Conservation (phyloP, 2,888 invertebrate genomes). For the Bembecia ichneumoniformis region DNA sequence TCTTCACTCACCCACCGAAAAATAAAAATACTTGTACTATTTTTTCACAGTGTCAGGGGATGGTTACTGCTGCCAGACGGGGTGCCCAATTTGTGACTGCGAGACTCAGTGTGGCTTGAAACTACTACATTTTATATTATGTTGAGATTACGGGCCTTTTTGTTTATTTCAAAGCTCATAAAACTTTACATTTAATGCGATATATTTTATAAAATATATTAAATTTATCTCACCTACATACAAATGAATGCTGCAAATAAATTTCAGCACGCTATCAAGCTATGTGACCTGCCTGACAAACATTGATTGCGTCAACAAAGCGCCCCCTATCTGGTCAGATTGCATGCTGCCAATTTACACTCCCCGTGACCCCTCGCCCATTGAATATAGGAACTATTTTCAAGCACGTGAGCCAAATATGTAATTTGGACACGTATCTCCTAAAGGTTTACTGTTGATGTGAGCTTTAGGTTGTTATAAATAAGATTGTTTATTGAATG, state of each 20-base stretch:
- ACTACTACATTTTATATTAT: no score
- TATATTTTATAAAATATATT: slow-evolving; percentile 3
- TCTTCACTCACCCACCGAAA: no score
- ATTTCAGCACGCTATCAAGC: neutral
- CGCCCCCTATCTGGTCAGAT: slow-evolving; percentile 9
- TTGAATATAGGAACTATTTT: neutral
- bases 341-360: slow-evolving; percentile 1
- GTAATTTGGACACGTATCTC: neutral
- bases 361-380: neutral
- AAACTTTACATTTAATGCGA: no score
- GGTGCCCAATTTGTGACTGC: no score
- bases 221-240: neutral
- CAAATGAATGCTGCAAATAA: neutral
- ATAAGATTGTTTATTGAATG: slow-evolving; percentile 1
- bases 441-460: neutral
- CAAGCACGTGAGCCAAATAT: neutral
- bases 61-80: no score
- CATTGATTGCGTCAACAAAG: slow-evolving; percentile 25
- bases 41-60: no score
- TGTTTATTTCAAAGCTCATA: no score
- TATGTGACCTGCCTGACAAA: slow-evolving; percentile 4
- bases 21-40: no score
- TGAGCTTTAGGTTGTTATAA: neutral
- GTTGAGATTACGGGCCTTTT: no score
- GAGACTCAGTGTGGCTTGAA: no score